Base-by-base conservation (phyloP, 2,113 vertebrate species). In the Ptyas mucosa region DNA sequence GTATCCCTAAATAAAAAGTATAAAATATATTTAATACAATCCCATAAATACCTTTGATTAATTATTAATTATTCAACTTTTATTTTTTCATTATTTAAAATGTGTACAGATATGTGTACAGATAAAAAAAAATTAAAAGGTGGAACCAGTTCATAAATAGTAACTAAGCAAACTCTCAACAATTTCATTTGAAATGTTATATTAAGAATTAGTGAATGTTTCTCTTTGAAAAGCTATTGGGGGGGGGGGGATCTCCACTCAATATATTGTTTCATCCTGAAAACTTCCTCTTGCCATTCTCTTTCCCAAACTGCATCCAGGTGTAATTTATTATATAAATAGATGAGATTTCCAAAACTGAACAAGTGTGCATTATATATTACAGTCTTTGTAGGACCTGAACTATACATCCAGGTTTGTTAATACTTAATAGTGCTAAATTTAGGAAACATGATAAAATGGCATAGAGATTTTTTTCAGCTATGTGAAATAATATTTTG, bases 1-100 rank as follows among this genome's bases (percentile, higher is more conserved):
- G 98, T 99, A 95, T 99, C 99, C 97, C 99, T 99, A 95, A 90
- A 96, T 51, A 97, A 95, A 94, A 96, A 61, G 51, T 90, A 96
- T 93, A 97, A 95, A 89, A 34, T 52, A 92, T 94, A 55, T 0
- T 90, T 39, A 95, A 94, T 96, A 92, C 3, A 52, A 93, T 64
- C 12, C 90, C 58, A 39, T 64, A 49, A 34, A 81, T 94, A 92
- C 14, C 1, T 85, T 94, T 29, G 14, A 18, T 88, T 93, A 90
- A 90, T 57, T 1, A 18, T 88, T 93, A 90, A 90, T 57, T 1
- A 49, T 85, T 58, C 91, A 92, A 53, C 18, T 93, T 93, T 81
- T 64, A 29, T 81, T 89, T 85, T 85, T 85, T 54, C 64, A 89
- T 8, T 53, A 24, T 69, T 85, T 86, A 52, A 18, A 43, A 89